Base-by-base conservation (phyloP, 2,888 invertebrate genomes). In the Macroteleia sp. region DNA sequence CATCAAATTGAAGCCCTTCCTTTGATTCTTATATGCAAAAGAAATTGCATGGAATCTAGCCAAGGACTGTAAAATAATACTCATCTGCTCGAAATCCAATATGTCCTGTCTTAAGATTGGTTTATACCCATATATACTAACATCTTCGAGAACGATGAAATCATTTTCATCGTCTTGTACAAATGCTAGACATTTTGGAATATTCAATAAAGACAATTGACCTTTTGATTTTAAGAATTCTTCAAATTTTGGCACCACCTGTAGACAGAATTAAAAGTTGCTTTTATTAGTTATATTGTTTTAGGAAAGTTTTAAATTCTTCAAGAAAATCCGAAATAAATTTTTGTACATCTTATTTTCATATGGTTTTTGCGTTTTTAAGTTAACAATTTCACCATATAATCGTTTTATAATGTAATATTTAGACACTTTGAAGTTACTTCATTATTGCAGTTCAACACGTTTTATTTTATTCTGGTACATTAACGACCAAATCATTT, bases 31-130 rank as follows among this genome's bases (percentile, higher is more conserved):
- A 59, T 88, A 91, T 6, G 92, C 92, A 67, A 92, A 88, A n/a
- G 91, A 91, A 3, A 92, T 81, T 0, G 91, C 92, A 82, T 93
- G 92, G 66, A 93, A 92, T 81, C 83, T 87, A 0, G 92, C 92
- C 52, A 92, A 86, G 14, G 90, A 76, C 81, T 86, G 82, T 2
- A 93, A 56, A 44, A 92, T 88, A 9, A 86, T 67, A 3, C 82
- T 82, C 12, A 90, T 86, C 52, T 90, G 85, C 0, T 87, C 82
- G 17, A 88, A 80, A 75, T 87, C 84, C 19, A 92, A 52, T 36
- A 75, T 83, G 46, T 76, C 83, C 50, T 89, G 86, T 64, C 92
- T 87, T 0, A 84, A 79, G 1, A 89, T 81, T 3, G 87, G 82
- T 14, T 80, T 79, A 79, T 87, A 93, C 28, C 92, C 91, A 19